Evolutionary conservation across 2,888 invertebrate species (phyloP).

Genomic region (Synanthedon myopaeformis): DNA sequence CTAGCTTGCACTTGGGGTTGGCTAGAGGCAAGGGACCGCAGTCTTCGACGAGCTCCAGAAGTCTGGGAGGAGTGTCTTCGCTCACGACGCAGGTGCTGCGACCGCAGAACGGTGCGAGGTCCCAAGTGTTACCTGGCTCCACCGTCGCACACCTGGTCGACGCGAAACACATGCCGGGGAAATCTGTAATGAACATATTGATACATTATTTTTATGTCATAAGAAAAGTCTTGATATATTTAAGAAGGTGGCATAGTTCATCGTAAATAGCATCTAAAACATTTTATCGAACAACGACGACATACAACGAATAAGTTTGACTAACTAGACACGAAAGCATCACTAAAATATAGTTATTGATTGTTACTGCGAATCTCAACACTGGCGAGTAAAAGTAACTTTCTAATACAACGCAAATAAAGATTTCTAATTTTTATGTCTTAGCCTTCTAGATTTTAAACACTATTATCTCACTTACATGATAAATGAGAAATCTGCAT

Average conservation of each 20-base stretch:
- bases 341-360: too few relatives aligned
- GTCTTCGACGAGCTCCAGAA: conserved; percentile 88
- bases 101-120: conserved; percentile 90
- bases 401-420: background rate
- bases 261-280: too few relatives aligned
- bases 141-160: conserved; percentile 90
- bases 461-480: too few relatives aligned
- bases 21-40: conserved; percentile 90
- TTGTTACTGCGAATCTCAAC: too few relatives aligned
- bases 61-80: conserved; percentile 79
- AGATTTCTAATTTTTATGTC: background rate
- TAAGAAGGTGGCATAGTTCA: too few relatives aligned
- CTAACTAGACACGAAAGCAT: too few relatives aligned
- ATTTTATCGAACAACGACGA: too few relatives aligned
- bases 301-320: too few relatives aligned
- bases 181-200: conserved; percentile 64
- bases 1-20: conserved; percentile 90
- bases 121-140: conserved; percentile 88
- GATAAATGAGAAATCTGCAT: too few relatives aligned
- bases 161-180: conserved; percentile 92
- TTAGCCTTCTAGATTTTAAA: too few relatives aligned
- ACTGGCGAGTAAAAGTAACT: background rate
- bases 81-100: conserved; percentile 87
- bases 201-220: too few relatives aligned
- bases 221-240: too few relatives aligned